These are phyloP conservation scores for Motacilla alba DNA, from an alignment of 2,113 vertebrate species.

Conservation along the genomic window DNA sequence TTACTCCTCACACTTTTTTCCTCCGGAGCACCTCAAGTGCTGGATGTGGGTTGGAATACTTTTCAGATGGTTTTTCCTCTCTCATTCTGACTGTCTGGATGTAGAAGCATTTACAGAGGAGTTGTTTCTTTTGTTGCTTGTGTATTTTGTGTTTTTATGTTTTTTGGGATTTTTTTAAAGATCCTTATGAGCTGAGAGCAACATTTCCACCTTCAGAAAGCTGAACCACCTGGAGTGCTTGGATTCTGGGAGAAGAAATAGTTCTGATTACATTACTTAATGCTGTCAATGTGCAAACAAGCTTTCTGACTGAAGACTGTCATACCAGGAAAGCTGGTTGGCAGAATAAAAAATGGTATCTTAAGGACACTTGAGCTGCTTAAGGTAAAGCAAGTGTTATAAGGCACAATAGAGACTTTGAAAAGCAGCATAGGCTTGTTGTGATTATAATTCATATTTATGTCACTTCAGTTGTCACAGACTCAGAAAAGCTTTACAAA, in stretches of 20 bases:
- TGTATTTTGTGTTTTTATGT: neutral
- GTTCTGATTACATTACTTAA: neutral
- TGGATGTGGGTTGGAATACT: neutral
- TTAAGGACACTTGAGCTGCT: neutral
- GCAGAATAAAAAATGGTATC: neutral
- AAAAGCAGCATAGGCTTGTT: conserved; percentile 18
- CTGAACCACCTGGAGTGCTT: neutral
- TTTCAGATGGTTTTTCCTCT: neutral
- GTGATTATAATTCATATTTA: conserved; percentile 20
- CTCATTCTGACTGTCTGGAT: neutral
- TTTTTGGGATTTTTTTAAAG: neutral
- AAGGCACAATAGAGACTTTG: neutral
- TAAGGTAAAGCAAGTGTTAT: neutral
- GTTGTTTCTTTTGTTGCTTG: neutral
- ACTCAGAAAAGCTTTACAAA: conserved; percentile 23
- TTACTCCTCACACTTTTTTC: neutral
- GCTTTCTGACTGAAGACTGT: neutral
- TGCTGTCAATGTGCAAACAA: neutral
- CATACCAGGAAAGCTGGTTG: neutral
- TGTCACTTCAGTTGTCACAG: conserved; percentile 33
- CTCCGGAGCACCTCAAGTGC: neutral
- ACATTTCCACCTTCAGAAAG: neutral
- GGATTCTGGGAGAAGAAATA: neutral
- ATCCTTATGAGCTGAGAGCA: neutral
- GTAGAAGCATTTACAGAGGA: neutral